These are phyloP conservation scores for Steinernema carpocapsae DNA, from an alignment of 2,888 invertebrate species.

Conservation along the genomic window DNA sequence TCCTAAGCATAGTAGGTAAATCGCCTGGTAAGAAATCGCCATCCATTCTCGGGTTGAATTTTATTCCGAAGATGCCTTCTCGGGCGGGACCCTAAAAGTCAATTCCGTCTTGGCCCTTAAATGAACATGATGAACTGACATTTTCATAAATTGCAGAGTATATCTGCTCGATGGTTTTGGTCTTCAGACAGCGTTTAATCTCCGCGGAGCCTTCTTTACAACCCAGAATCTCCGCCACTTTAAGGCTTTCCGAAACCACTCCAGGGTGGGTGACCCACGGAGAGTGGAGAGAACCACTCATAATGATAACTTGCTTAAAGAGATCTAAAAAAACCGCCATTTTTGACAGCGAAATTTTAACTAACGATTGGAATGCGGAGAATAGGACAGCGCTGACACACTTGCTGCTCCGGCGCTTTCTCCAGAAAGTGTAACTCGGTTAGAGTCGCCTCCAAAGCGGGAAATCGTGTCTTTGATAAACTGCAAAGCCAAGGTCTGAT, in stretches of 20 bases:
- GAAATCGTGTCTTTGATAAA: slow-evolving; percentile 42
- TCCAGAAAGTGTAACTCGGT: slow-evolving; percentile 10
- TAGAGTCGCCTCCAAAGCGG: slow-evolving; percentile 29
- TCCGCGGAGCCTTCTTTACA: slow-evolving; percentile 46
- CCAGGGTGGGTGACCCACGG: slow-evolving; percentile 48
- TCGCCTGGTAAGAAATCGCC: slow-evolving; percentile 46
- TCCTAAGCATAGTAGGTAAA: slow-evolving; percentile 37
- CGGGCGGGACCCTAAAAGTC: slow-evolving; percentile 8
- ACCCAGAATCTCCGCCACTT: slow-evolving; percentile 45
- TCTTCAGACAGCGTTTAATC: slow-evolving; percentile 51
- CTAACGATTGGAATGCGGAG: slow-evolving; percentile 39
- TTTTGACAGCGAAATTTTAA: neutral
- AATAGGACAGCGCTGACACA: slow-evolving; percentile 44
- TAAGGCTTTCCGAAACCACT: slow-evolving; percentile 46
- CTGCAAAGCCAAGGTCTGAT: slow-evolving; percentile 42
- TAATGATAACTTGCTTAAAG: slow-evolving; percentile 53
- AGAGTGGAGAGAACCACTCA: slow-evolving; percentile 56
- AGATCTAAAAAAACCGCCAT: slow-evolving; percentile 45
- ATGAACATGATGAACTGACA: neutral
- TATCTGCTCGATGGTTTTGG: slow-evolving; percentile 44
- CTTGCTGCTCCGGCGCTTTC: slow-evolving; percentile 31
- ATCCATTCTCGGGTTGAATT: slow-evolving; percentile 43
- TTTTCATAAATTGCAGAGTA: slow-evolving; percentile 40
- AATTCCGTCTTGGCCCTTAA: neutral
- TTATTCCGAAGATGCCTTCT: slow-evolving; percentile 42